Conservation (phyloP, 2,113 vertebrate genomes). For the Syngnathus floridae region DNA sequence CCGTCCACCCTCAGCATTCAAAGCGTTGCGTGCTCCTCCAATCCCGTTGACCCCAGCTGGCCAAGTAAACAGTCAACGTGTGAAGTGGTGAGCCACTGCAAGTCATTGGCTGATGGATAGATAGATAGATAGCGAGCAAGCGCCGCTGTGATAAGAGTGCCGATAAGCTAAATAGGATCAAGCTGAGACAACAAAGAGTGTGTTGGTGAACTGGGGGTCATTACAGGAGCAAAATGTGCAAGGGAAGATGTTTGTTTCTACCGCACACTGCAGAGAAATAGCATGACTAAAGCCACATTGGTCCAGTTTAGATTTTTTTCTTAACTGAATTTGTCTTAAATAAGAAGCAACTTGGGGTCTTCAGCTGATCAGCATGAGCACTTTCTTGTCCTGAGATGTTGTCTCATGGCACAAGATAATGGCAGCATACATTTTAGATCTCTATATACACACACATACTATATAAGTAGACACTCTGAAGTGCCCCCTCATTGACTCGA, state of each 20-base stretch:
- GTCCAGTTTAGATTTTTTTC: not conserved
- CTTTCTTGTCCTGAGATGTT: not conserved
- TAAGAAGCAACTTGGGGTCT: not conserved
- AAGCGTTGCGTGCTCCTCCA: conserved; percentile 33
- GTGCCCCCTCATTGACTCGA: not conserved
- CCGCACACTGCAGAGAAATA: not conserved
- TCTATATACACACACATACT: too few species aligned
- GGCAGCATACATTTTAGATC: too few species aligned
- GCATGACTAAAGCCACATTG: not conserved
- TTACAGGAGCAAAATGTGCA: not conserved
- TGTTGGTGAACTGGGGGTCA: not conserved
- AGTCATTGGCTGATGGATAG: conserved; percentile 35
- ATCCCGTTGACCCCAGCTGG: conserved; percentile 46
- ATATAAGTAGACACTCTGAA: not conserved
- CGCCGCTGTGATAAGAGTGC: conserved; percentile 27
- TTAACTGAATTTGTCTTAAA: not conserved
- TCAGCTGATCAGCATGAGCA: not conserved
- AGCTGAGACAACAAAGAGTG: conserved; percentile 22
- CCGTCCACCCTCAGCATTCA: conserved; percentile 28
- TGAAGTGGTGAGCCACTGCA: conserved; percentile 31
- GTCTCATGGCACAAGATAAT: not conserved
- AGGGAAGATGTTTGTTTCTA: not conserved
- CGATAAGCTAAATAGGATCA: conserved; percentile 44
- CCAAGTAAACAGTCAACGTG: conserved; percentile 35
- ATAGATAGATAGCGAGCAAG: not conserved